Evolutionary conservation across 2,888 invertebrate species (phyloP), one percentile per base, ranked within the genome.

Genomic region (Allacma fusca): DNA sequence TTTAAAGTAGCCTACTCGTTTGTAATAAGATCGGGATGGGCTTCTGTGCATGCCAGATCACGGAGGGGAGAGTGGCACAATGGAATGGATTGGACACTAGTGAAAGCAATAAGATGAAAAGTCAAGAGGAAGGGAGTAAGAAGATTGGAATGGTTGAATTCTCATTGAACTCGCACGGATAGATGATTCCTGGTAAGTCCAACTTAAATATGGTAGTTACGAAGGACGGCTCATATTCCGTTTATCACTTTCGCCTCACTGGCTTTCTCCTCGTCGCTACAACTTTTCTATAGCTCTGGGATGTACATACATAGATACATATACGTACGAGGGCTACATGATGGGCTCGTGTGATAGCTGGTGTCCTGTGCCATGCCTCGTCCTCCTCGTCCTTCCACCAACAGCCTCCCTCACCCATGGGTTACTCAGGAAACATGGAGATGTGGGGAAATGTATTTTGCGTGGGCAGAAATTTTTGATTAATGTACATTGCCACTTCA

Each of bases 401-500:
- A n/a, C n/a, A n/a, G n/a, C n/a, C n/a, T n/a, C n/a, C n/a, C n/a
- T n/a, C n/a, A n/a, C n/a, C n/a, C n/a, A n/a, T n/a, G n/a, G n/a
- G n/a, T n/a, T n/a, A n/a, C n/a, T n/a, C n/a, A n/a, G n/a, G n/a
- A n/a, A n/a, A n/a, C n/a, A n/a, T n/a, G n/a, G n/a, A 1, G 2
- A 21, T 62, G 62, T 29, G 72, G 23, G 59, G 59, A 34, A 34
- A n/a, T 23, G 43, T 69, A 43, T 69, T 65, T 19, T 23, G 65
- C 24, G 29, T 29, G 44, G 43, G 59, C 28, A 21, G 62, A 62
- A 73, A 73, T 64, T 73, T 40, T 62, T 73, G 73, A 73, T 73
- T 64, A 73, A 73, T 73, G 73, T 59, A 73, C 62, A 72, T 34
- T 62, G 62, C 73, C 71, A 62, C 62, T 62, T 73, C 73, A 62